phyloP scores from a whole-genome alignment of 2,888 invertebrate species.

The Pseudanteris insignis region DNA sequence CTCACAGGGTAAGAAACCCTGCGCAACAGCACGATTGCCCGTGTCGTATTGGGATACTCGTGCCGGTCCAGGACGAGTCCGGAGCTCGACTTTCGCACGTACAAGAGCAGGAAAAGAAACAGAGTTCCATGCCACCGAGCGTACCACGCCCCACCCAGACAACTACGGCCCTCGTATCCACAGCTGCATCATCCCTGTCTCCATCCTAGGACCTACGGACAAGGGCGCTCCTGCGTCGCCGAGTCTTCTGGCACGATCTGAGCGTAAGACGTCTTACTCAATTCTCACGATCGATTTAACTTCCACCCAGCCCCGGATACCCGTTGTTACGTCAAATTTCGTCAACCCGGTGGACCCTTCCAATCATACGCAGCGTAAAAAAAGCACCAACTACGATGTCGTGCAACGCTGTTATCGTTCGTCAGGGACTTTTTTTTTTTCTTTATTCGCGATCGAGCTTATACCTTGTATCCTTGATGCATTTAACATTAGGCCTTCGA shows the following conservation, averaged over 20 bases:
- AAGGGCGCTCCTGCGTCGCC: conserved; percentile 9
- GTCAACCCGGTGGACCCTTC: too few species aligned
- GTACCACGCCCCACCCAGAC: conserved; percentile 31
- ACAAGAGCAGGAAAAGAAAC: conserved; percentile 40
- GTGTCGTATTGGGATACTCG: conserved; percentile 44
- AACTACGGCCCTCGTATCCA: conserved; percentile 21
- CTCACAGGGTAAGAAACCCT: conserved; percentile 61
- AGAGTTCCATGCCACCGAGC: conserved; percentile 28
- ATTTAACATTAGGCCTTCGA: too few species aligned
- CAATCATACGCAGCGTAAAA: too few species aligned
- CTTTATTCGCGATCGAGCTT: too few species aligned
- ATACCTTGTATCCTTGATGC: too few species aligned
- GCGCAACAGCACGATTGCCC: conserved; percentile 59
- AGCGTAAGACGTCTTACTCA: conserved; percentile 28
- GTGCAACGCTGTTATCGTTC: too few species aligned
- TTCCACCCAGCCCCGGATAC: too few species aligned
- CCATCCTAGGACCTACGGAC: conserved; percentile 22
- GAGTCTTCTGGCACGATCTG: conserved; percentile 25
- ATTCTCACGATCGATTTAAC: too few species aligned
- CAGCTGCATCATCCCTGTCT: conserved; percentile 6
- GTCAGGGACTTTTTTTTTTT: too few species aligned
- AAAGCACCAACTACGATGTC: too few species aligned
- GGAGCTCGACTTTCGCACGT: conserved; percentile 40
- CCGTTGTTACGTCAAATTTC: too few species aligned
- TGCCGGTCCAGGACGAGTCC: conserved; percentile 45